These are phyloP conservation scores for Sinelater perroti DNA, from an alignment of 2,888 invertebrate genomes.

Conservation along the genomic window DNA sequence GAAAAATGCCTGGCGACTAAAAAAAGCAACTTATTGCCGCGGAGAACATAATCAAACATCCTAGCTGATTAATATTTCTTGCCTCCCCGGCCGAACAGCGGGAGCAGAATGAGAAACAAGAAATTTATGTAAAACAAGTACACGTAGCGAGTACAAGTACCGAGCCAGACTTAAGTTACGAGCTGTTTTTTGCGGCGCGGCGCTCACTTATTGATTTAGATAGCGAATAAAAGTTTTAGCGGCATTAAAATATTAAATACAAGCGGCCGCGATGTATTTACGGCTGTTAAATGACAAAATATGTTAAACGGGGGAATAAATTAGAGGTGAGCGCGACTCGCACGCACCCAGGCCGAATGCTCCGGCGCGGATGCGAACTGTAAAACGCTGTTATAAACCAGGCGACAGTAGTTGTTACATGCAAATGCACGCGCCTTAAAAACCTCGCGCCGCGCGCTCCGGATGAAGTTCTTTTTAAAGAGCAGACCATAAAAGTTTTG, in stretches of 20 bases:
- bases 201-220: conserved; percentile 30
- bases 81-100: no score
- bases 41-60: no score
- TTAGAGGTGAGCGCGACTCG: conserved; percentile 17
- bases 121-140: conserved; percentile 23
- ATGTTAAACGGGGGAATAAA: conserved; percentile 24
- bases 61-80: no score
- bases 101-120: neutral
- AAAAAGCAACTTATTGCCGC: no score
- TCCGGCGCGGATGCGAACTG: conserved; percentile 21
- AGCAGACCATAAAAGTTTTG: conserved; percentile 12
- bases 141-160: neutral
- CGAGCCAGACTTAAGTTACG: conserved; percentile 5
- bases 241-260: conserved; percentile 28
- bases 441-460: conserved; percentile 7
- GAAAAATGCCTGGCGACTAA: no score
- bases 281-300: conserved; percentile 23
- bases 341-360: conserved; percentile 11
- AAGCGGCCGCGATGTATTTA: conserved; percentile 19
- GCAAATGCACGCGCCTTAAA: conserved; percentile 17
- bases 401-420: conserved; percentile 23
- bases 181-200: conserved; percentile 15
- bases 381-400: conserved; percentile 24
- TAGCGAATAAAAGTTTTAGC: conserved; percentile 27
- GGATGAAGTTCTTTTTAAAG: conserved; percentile 10